These are phyloP conservation scores for Cheilinus undulatus DNA, from an alignment of 2,113 vertebrate species.

Conservation along the genomic window DNA sequence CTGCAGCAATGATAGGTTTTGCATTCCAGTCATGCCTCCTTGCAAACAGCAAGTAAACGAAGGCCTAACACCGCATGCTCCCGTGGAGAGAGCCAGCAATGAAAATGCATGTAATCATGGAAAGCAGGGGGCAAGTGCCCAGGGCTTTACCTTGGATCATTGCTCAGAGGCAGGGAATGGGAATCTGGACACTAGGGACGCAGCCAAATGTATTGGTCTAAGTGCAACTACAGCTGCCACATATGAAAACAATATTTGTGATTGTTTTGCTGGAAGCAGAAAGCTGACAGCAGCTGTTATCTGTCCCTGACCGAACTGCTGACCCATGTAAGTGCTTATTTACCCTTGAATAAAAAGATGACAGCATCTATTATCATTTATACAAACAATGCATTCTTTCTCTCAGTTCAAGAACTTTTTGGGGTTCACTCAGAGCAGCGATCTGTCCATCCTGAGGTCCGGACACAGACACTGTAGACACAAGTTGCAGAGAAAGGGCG, in stretches of 20 bases:
- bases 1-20: slow-evolving; percentile 42
- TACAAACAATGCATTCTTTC: neutral
- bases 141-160: slow-evolving; percentile 66
- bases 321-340: slow-evolving; percentile 34
- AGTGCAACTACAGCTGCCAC: slow-evolving; percentile 20
- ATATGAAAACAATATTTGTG: slow-evolving; percentile 9
- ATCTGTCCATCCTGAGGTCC: slow-evolving; percentile 17
- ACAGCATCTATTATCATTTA: neutral
- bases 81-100: slow-evolving; percentile 46
- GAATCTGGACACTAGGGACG: slow-evolving; percentile 44
- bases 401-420: neutral
- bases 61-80: slow-evolving; percentile 55
- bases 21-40: slow-evolving; percentile 67
- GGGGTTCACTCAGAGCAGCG: neutral
- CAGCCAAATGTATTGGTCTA: slow-evolving; percentile 34
- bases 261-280: slow-evolving; percentile 19
- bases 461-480: slow-evolving; percentile 34
- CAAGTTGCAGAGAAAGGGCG: slow-evolving; percentile 40
- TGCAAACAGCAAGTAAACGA: slow-evolving; percentile 62
- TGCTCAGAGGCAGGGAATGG: slow-evolving; percentile 50
- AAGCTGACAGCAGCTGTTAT: slow-evolving; percentile 33
- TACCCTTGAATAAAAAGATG: slow-evolving; percentile 9
- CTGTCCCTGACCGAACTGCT: slow-evolving; percentile 15
- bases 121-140: slow-evolving; percentile 50
- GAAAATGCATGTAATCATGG: slow-evolving; percentile 70